Evolutionary conservation across 2,113 vertebrate species (phyloP), one percentile per base, ranked within the genome.

Genomic region (Scalopus aquaticus): DNA sequence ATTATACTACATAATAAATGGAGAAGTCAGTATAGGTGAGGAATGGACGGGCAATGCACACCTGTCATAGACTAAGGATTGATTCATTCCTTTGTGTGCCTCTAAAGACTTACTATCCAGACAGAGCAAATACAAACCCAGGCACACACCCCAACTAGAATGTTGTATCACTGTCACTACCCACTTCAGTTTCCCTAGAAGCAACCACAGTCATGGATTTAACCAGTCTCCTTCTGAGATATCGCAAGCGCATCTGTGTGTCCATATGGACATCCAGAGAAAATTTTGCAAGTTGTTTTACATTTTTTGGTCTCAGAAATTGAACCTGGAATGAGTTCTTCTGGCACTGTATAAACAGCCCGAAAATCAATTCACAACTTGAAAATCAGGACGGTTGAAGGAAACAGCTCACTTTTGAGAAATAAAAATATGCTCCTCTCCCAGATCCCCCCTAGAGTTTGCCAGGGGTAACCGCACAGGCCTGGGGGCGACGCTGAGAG

Each of bases 191-290:
- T 39, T 95, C 62, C 73, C 37, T 82, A 54, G 70, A 46, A 32
- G 49, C 22, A 16, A 7, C 28, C 9, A 13, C 24, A 20, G 60
- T 46, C 49, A n/a, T 44, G 12, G 56, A 16, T 9, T 37, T 62
- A 42, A 32, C 28, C 51, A 20, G n/a, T 51, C 9, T 35, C 49
- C 64, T 77, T 19, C 28, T 24, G 22, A 80, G n/a, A 32, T 13
- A 0, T 9, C 54, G 3, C 30, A 6, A 49, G 69, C 64, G 16
- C 16, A 0, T 6, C 16, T 0, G 2, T 39, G 1, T 24, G 35
- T 82, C 60, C 42, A 73, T 7, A 22, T 22, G 54, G 54, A 73
- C 42, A 24, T 16, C 64, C 64, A 65, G 70, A 90, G 79, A 51
- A 94, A 72, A 81, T 6, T 26, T n/a, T 37, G 11, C 72, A 78